Percentiles rank a stretch among this genome's conserved stretches.
phyloP scores from a whole-genome alignment of 2,888 invertebrate genomes.

The Doris montereyensis region DNA sequence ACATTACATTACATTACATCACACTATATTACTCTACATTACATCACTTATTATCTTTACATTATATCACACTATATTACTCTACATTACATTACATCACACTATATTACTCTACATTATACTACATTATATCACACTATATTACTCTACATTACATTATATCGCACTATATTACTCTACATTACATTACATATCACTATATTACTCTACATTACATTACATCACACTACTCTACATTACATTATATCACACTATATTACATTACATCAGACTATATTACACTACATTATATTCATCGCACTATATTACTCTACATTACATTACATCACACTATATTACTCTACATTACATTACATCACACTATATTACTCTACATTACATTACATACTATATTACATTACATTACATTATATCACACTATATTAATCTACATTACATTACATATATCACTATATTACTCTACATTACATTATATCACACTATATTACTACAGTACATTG shows the following conservation, averaged over 20 bases:
- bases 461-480: background rate
- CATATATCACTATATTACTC: background rate
- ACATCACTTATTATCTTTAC: too few relatives aligned
- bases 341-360: background rate
- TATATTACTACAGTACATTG: background rate
- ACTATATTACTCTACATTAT: background rate
- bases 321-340: background rate
- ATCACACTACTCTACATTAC: background rate
- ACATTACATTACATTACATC: too few relatives aligned
- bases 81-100: background rate
- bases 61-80: constrained; percentile 22
- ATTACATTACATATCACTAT: background rate
- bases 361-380: background rate
- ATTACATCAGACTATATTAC: background rate
- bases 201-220: background rate
- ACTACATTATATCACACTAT: background rate
- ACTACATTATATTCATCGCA: background rate
- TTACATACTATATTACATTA: constrained; percentile 3
- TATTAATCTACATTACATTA: background rate
- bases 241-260: background rate
- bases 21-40: too few relatives aligned
- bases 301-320: background rate
- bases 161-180: background rate
- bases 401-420: background rate
- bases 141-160: constrained; percentile 2